Evolutionary conservation across 2,888 invertebrate species (phyloP), one percentile per base, ranked within the genome.

Genomic region (Myathropa florea): DNA sequence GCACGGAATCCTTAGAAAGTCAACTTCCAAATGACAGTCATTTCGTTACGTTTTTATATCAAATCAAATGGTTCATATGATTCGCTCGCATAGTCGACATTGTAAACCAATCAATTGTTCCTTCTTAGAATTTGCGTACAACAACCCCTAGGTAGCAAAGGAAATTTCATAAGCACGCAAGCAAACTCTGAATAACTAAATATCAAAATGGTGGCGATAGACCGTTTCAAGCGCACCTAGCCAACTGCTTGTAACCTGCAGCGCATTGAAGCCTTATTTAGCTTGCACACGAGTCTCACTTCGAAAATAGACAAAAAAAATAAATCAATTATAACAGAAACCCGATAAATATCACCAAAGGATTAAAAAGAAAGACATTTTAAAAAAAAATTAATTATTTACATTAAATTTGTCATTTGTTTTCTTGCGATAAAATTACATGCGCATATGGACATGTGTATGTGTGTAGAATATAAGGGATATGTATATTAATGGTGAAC

Each of bases 241-340:
- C 86, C 86, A 83, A 82, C 79, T 76, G 83, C 86, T 86, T 86
- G 71, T 77, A 86, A 82, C 86, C 86, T 86, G 86, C 86, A 78
- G 83, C 82, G 86, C 86, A 78, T 78, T 78, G 65, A 83, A 86
- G 86, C 86, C 86, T 83, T 86, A 86, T 82, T 82, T 83, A 86
- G 71, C 59, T 75, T 57, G 46, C 70, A n/a, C 71, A 73, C 77
- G 67, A 81, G 81, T 85, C 72, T 81, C 81, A 81, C 85, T 81
- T 85, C 64, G 61, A 70, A 80, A 84, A 76, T 55, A 76, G 36
- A 70, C 65, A 70, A 33, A 60, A 21, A 64, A 39, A 59, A 26
- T 55, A 30, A 64, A 59, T 76, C 61, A 67, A 76, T 12, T 23
- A n/a, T 59, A 9, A 71, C 53, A 71, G 53, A 23, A 26, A 55